Base-by-base conservation (phyloP, 2,888 invertebrate species). In the Drosophila heteroneura region DNA sequence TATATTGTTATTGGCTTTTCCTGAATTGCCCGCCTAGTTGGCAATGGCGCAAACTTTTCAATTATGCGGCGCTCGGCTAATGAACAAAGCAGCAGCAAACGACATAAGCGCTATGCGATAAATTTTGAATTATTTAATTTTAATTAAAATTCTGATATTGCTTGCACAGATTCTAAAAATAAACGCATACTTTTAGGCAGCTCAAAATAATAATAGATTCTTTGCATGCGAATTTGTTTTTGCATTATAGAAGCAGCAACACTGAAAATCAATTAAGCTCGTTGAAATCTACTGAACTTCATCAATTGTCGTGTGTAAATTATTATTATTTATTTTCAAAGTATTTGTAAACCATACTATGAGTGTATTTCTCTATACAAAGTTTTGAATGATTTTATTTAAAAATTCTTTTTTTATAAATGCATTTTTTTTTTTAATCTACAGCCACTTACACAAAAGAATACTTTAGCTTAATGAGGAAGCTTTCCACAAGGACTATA, bases 81-180 rank as follows among this genome's bases (percentile, higher is more conserved):
- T 82, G 78, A 80, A 82, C 81, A 85, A 76, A 82, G 78, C 78
- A 59, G 51, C 37, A 37, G 56, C 49, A 52, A 73, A 33, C 37
- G 51, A 39, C 62, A 72, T 52, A 39, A 41, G 72, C 61, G 66
- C 39, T 67, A 68, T 74, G 60, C 70, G 70, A 76, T 78, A 69
- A 65, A 81, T 69, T 82, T 76, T 82, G 65, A 85, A 83, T 89
- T 87, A 85, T 86, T 86, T 70, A 86, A 75, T 74, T 80, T 83
- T 83, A 87, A 84, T 86, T 83, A 84, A 85, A 86, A 83, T 76
- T 68, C 30, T 19, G 47, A 59, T 64, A 37, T 66, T 58, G 62
- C 12, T 47, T 14, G 37, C 39, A 7, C 66, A 70, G 44, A 49
- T 28, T 58, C 58, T 33, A 30, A 64, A 76, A 70, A 56, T 62